A percentile compares a stretch with the other conserved stretches of the same genome.
Conservation (phyloP, 2,888 invertebrate genomes). For the Melanostoma mellinum region DNA sequence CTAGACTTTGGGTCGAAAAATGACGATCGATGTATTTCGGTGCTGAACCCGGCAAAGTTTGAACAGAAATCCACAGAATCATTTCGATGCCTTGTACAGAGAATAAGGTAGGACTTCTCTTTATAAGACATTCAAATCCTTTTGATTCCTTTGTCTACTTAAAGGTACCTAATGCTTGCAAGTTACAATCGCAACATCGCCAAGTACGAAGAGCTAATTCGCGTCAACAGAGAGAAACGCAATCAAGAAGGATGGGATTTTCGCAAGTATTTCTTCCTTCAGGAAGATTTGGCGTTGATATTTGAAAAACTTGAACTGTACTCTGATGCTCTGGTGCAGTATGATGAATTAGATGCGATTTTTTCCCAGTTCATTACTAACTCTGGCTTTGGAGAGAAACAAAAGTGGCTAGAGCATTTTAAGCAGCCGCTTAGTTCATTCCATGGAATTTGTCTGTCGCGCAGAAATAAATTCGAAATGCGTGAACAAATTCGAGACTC, state of each 20-base stretch:
- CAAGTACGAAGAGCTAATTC: constrained; percentile 94
- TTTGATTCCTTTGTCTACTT: constrained; percentile 74
- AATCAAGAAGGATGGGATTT: constrained; percentile 97
- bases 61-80: constrained; percentile 95
- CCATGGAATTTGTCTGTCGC: constrained; percentile 89
- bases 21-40: constrained; percentile 92
- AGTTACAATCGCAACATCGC: constrained; percentile 93
- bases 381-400: constrained; percentile 93
- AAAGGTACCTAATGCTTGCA: constrained; percentile 86
- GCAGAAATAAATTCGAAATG: constrained; percentile 84
- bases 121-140: not conserved
- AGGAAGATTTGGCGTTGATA: constrained; percentile 97
- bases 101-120: constrained; percentile 86
- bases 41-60: constrained; percentile 94
- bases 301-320: constrained; percentile 96
- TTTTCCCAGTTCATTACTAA: constrained; percentile 98
- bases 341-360: constrained; percentile 97
- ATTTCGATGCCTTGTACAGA: constrained; percentile 92
- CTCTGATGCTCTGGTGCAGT: constrained; percentile 97
- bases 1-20: constrained; percentile 96
- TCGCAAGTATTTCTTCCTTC: constrained; percentile 94
- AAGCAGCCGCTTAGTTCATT: constrained; percentile 91
- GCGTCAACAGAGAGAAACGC: constrained; percentile 93
- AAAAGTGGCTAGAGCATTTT: constrained; percentile 92
- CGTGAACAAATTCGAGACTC: constrained; percentile 78